A percentile compares a stretch with the other conserved stretches of the same genome.
These are phyloP conservation scores for Potamilus streckersoni DNA, from an alignment of 1,140 invertebrate species.

Conservation along the genomic window DNA sequence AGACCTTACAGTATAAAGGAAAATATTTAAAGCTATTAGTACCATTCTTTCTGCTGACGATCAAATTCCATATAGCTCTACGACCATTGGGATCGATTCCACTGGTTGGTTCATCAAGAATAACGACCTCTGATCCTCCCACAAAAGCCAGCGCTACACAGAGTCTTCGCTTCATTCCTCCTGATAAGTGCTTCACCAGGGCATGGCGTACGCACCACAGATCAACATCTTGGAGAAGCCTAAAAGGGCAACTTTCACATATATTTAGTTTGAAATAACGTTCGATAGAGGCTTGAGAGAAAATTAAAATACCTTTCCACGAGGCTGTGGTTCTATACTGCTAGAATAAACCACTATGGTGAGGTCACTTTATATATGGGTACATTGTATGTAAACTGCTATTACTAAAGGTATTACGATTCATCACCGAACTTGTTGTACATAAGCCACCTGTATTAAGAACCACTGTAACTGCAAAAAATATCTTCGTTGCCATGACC, in stretches of 20 bases:
- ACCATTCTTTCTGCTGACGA: conserved; percentile 57
- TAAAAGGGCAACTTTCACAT: conserved; percentile 21
- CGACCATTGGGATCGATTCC: conserved; percentile 73
- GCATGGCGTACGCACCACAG: conserved; percentile 45
- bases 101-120: conserved; percentile 69
- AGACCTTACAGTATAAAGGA: too few species aligned
- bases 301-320: too few species aligned
- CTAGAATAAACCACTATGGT: too few species aligned
- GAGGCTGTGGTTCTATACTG: too few species aligned
- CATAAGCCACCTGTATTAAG: too few species aligned
- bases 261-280: too few species aligned
- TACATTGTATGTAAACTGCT: too few species aligned
- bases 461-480: too few species aligned
- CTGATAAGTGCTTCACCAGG: conserved; percentile 52
- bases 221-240: conserved; percentile 54
- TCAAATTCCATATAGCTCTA: conserved; percentile 74
- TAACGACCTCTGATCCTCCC: conserved; percentile 68
- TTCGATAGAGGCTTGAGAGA: too few species aligned
- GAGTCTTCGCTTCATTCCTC: conserved; percentile 70
- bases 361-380: neutral
- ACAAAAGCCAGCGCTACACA: conserved; percentile 71
- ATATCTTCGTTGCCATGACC: too few species aligned
- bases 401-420: too few species aligned
- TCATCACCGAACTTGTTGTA: too few species aligned
- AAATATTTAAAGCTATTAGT: neutral